These are phyloP conservation scores for Pangasianodon hypophthalmus DNA, from an alignment of 2,113 vertebrate genomes.

Conservation along the genomic window DNA sequence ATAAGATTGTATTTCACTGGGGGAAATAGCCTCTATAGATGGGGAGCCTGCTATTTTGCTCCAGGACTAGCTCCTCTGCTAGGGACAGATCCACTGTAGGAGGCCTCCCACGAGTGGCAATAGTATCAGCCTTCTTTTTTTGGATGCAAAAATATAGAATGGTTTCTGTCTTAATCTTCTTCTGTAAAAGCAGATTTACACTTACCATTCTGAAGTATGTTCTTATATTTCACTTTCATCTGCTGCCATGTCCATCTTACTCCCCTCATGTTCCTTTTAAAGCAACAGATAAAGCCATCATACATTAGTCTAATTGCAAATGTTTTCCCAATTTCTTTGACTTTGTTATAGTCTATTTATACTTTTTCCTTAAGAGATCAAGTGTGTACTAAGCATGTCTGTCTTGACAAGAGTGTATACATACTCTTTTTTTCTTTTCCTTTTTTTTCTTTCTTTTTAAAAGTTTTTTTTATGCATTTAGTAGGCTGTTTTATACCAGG, in stretches of 20 bases:
- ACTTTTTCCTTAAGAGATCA: not conserved
- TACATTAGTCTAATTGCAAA: not conserved
- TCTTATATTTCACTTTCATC: constrained; percentile 7
- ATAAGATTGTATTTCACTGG: not conserved
- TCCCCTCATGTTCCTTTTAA: not conserved
- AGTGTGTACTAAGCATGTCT: not conserved
- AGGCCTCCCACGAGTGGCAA: not conserved
- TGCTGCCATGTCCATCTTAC: not conserved
- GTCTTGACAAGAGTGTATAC: not conserved
- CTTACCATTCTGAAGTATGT: not conserved
- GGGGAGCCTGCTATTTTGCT: not conserved
- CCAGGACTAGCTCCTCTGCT: not conserved
- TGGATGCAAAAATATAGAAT: not conserved
- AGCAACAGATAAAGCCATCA: not conserved
- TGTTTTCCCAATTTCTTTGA: not conserved
- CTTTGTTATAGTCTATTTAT: not conserved
- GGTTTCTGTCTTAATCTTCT: not conserved
- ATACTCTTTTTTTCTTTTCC: not conserved
- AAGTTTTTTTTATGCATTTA: not conserved
- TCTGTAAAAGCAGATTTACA: not conserved
- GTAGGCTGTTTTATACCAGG: not conserved
- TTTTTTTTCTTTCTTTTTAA: not conserved
- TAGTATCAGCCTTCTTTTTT: not conserved
- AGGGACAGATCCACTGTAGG: not conserved
- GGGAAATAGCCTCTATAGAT: not conserved